Conservation (phyloP, 1,140 invertebrate species). For the Bombus confusus region DNA sequence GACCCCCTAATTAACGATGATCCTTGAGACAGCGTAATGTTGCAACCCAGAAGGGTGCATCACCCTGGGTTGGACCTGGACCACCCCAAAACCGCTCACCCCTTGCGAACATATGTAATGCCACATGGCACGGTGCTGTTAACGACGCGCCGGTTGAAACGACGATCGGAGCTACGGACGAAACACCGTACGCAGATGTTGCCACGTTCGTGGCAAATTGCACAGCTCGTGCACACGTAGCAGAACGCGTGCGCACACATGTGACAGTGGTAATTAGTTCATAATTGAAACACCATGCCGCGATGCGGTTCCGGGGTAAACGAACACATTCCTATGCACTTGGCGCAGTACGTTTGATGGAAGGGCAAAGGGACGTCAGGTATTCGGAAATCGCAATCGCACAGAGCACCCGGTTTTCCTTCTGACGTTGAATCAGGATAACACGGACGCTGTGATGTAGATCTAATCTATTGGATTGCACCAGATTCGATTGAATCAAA, state of each 20-base stretch:
- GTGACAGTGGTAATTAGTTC: conserved; percentile 73
- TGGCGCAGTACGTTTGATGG: not conserved
- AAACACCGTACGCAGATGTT: conserved; percentile 75
- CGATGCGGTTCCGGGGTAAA: not conserved
- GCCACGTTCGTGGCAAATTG: conserved; percentile 68
- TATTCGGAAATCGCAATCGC: not conserved
- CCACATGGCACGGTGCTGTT: conserved; percentile 71
- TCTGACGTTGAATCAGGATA: not conserved
- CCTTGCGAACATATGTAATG: conserved; percentile 65
- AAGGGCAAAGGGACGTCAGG: not conserved
- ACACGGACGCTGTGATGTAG: not conserved
- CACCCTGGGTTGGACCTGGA: not conserved
- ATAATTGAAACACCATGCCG: conserved; percentile 74
- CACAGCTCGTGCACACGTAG: conserved; percentile 55
- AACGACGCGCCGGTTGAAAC: conserved; percentile 62
- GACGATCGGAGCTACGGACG: not conserved
- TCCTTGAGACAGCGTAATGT: conserved; percentile 32
- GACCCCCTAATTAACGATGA: not conserved
- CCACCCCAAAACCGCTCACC: not conserved
- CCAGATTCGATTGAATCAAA: no score
- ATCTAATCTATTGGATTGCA: not conserved
- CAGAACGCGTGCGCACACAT: not conserved
- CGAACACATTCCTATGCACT: conserved; percentile 21
- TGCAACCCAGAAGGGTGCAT: conserved; percentile 7
- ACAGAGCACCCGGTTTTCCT: not conserved